These are phyloP conservation scores for Stenodema calcarata DNA, from an alignment of 2,888 invertebrate genomes.

Conservation along the genomic window DNA sequence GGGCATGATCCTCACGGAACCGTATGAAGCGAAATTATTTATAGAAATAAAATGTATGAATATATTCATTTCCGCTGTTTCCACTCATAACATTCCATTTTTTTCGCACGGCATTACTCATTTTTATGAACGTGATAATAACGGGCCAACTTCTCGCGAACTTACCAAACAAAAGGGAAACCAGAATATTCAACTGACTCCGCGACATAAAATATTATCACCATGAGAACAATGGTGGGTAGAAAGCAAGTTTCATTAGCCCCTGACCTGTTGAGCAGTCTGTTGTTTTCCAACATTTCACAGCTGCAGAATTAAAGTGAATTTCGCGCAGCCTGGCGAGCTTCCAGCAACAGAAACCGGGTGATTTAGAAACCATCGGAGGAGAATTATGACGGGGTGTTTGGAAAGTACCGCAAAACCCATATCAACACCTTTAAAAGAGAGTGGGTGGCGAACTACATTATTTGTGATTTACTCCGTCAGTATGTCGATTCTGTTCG, in stretches of 20 bases:
- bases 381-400: constrained; percentile 9
- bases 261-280: constrained; percentile 31
- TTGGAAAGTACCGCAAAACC: not conserved
- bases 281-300: constrained; percentile 27
- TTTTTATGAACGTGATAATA: not conserved
- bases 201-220: not conserved
- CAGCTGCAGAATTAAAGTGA: constrained; percentile 34
- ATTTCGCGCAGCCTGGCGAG: constrained; percentile 31
- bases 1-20: too few species aligned
- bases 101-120: too few species aligned
- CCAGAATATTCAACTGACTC: not conserved
- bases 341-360: constrained; percentile 9
- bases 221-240: not conserved
- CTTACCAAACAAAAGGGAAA: not conserved
- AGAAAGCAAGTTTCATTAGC: not conserved
- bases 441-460: not conserved
- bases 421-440: constrained; percentile 14
- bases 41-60: too few species aligned
- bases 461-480: not conserved
- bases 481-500: not conserved
- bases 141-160: not conserved
- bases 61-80: too few species aligned
- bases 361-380: constrained; percentile 22
- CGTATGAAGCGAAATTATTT: too few species aligned
- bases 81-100: too few species aligned